Base-by-base conservation (phyloP, 2,113 vertebrate genomes). In the Dipodomys merriami region DNA sequence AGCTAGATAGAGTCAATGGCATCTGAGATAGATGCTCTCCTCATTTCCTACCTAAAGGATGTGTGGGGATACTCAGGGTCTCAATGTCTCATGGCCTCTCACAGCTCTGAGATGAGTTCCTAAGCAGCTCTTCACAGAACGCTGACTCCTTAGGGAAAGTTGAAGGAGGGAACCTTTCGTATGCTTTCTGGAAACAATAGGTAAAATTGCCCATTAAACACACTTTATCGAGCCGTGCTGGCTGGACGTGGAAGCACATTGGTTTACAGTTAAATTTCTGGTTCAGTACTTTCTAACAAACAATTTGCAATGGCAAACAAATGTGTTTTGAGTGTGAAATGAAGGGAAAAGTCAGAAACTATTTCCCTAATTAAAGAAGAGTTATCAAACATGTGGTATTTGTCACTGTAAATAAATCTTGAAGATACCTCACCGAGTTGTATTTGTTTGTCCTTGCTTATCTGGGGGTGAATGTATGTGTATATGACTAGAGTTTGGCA, bases 221-320 rank as follows among this genome's bases (percentile, higher is more conserved):
- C 11, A 57, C 79, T 95, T 85, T 93, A 88, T 62, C 87, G 86
- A 94, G 78, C n/a, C 79, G 81, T 35, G 49, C 82, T 69, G 94
- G 82, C 44, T 9, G 44, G 68, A 92, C 90, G 93, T 83, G 74
- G 87, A 96, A 86, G 67, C 81, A 68, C 74, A 86, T 94, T 94
- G 91, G 85, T 85, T 95, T 96, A 83, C 25, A 96, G 67, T 94
- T 87, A 80, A 69, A 80, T 91, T 95, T 95, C 90, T 93, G 91
- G 91, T 93, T 96, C 93, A 86, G 82, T 69, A 91, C 84, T 83
- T 91, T 97, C 53, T 73, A 62, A 73, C 96, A 97, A 96, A 89
- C 79, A 68, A 90, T 94, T 94, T 85, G 76, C 95, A 96, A 97
- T 96, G 93, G 87, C 96, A 97, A 96, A 96, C 94, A 95, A 97